Conservation (phyloP, 2,888 invertebrate genomes). For the Sicus ferrugineus region DNA sequence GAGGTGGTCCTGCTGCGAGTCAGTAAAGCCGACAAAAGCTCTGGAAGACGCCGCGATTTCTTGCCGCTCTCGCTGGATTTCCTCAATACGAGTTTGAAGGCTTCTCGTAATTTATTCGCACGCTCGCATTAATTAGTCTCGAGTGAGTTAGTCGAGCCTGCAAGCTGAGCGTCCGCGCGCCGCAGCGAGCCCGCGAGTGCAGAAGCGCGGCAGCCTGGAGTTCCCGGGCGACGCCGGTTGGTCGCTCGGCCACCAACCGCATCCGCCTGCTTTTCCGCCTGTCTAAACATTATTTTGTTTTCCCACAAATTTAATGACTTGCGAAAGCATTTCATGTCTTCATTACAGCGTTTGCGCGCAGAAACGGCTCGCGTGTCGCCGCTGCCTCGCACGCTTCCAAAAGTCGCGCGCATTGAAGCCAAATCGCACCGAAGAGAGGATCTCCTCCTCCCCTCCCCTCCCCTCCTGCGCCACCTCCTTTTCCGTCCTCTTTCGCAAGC, state of each 20-base stretch:
- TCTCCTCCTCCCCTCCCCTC: neutral
- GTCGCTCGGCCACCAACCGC: too few species aligned
- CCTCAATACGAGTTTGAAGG: neutral
- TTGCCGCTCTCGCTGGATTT: neutral
- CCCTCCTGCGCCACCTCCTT: neutral
- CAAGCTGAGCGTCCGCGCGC: too few species aligned
- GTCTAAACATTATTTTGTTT: neutral
- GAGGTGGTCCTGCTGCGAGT: too few species aligned
- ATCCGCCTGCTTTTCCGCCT: neutral
- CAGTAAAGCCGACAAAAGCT: too few species aligned
- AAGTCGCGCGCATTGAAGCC: too few species aligned
- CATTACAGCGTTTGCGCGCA: neutral
- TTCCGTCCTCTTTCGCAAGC: neutral
- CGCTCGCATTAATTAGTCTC: neutral
- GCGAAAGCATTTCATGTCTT: neutral
- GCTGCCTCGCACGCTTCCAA: too few species aligned
- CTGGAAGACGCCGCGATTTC: too few species aligned
- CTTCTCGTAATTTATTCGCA: neutral
- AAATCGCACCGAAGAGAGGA: too few species aligned
- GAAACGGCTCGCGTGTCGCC: neutral
- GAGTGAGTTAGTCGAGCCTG: neutral
- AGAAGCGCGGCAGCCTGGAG: too few species aligned
- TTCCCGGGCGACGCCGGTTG: too few species aligned
- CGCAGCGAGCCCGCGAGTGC: too few species aligned
- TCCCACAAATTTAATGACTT: neutral